phyloP scores from a whole-genome alignment of 2,113 vertebrate genomes.

The Chrysemys picta region DNA sequence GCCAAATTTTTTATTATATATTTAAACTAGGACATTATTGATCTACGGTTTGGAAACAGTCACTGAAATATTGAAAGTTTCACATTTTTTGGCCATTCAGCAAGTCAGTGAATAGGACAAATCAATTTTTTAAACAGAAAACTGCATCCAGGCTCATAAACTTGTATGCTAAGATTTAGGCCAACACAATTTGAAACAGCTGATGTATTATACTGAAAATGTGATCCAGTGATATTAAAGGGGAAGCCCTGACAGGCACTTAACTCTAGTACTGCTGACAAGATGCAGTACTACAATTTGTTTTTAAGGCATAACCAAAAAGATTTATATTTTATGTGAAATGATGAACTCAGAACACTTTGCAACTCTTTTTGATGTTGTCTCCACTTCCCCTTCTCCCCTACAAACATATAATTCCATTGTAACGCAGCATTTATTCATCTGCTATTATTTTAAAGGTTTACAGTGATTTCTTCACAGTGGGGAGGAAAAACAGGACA shows the following conservation, averaged over 20 bases:
- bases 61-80: conserved; percentile 3
- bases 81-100: neutral
- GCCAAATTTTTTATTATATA: neutral
- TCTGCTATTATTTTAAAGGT: conserved; percentile 1
- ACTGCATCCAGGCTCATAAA: conserved; percentile 15
- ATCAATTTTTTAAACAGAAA: conserved; percentile 19
- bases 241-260: neutral
- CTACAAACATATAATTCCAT: neutral
- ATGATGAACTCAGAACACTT: neutral
- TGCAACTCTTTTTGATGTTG: neutral
- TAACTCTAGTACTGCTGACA: neutral
- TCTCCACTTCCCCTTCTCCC: neutral
- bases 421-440: neutral
- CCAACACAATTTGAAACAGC: conserved; percentile 62
- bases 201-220: conserved; percentile 50
- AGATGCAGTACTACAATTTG: neutral
- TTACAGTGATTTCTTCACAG: neutral
- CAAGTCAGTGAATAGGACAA: neutral
- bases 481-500: neutral
- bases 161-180: conserved; percentile 37
- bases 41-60: conserved; percentile 31
- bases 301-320: conserved; percentile 22
- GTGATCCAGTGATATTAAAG: neutral
- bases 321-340: neutral
- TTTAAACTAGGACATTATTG: neutral